Evolutionary conservation across 2,113 vertebrate species (phyloP).

Genomic region (Sebastes fasciatus): DNA sequence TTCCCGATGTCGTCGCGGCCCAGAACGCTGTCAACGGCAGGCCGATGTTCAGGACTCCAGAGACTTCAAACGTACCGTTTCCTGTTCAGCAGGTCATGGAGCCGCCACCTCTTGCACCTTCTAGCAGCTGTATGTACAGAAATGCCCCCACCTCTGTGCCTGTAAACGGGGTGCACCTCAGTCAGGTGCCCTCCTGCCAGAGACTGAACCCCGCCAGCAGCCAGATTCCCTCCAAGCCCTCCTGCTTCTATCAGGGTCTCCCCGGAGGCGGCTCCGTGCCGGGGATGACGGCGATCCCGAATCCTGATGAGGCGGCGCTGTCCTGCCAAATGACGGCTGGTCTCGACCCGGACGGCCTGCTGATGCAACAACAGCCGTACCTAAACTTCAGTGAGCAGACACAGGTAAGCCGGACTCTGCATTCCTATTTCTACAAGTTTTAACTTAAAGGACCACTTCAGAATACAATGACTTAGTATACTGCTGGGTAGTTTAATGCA

Average conservation of each 20-base stretch:
- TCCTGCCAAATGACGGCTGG: slow-evolving; percentile 35
- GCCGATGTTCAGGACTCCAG: slow-evolving; percentile 38
- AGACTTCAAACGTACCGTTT: slow-evolving; percentile 31
- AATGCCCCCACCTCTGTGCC: slow-evolving; percentile 3
- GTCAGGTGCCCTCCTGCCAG: slow-evolving; percentile 12
- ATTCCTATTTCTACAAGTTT: too few relatives aligned
- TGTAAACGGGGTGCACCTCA: slow-evolving; percentile 22
- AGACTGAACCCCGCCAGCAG: slow-evolving; percentile 12
- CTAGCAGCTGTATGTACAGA: slow-evolving; percentile 65
- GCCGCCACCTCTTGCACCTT: background rate
- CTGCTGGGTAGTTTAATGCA: too few relatives aligned
- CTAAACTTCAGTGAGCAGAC: slow-evolving; percentile 69
- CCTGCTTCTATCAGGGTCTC: slow-evolving; percentile 60
- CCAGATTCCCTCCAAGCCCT: slow-evolving; percentile 53
- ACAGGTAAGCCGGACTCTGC: slow-evolving; percentile 66
- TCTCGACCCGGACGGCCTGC: slow-evolving; percentile 33
- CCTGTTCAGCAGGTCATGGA: slow-evolving; percentile 25
- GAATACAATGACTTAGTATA: too few relatives aligned
- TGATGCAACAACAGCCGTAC: slow-evolving; percentile 47
- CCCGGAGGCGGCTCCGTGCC: accelerated
- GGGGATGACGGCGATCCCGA: slow-evolving; percentile 33
- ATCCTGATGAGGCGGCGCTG: slow-evolving; percentile 29
- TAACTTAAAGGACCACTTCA: too few relatives aligned
- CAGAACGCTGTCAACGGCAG: slow-evolving; percentile 32
- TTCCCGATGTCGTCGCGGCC: background rate